These are phyloP conservation scores for Melopsittacus undulatus DNA, from an alignment of 2,797 vertebrate genomes.

Conservation along the genomic window DNA sequence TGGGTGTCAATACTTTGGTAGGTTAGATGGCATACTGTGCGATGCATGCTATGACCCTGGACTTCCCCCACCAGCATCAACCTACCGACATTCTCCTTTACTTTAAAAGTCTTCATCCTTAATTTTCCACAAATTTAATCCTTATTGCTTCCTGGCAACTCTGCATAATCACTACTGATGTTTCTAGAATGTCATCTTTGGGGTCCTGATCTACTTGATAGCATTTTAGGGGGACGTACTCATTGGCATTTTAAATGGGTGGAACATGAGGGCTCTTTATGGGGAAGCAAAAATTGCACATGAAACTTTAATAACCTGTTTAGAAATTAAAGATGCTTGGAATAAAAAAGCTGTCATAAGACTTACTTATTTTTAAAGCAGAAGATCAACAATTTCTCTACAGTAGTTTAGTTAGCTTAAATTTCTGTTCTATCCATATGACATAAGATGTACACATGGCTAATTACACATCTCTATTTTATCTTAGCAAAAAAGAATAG, in stretches of 20 bases:
- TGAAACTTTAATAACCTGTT: slow-evolving; percentile 63
- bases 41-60: not conserved
- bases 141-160: not conserved
- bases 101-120: not conserved
- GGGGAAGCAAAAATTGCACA: slow-evolving; percentile 59
- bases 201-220: not conserved
- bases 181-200: not conserved
- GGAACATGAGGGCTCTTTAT: not conserved
- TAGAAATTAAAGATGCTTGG: not conserved
- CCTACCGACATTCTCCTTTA: not conserved
- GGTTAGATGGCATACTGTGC: not conserved
- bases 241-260: slow-evolving; percentile 67
- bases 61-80: not conserved
- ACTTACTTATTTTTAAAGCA: slow-evolving; percentile 26
- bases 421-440: slow-evolving; percentile 1
- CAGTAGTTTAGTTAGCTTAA: slow-evolving; percentile 55
- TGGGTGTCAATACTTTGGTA: slow-evolving; percentile 60
- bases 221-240: slow-evolving; percentile 12
- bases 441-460: slow-evolving; percentile 12
- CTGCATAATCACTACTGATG: not conserved
- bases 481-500: slow-evolving; percentile 30
- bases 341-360: slow-evolving; percentile 46
- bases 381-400: slow-evolving; percentile 16
- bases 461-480: slow-evolving; percentile 51
- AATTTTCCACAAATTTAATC: not conserved